Conservation (phyloP, 2,888 invertebrate genomes). For the Scaptomyza reducta region DNA sequence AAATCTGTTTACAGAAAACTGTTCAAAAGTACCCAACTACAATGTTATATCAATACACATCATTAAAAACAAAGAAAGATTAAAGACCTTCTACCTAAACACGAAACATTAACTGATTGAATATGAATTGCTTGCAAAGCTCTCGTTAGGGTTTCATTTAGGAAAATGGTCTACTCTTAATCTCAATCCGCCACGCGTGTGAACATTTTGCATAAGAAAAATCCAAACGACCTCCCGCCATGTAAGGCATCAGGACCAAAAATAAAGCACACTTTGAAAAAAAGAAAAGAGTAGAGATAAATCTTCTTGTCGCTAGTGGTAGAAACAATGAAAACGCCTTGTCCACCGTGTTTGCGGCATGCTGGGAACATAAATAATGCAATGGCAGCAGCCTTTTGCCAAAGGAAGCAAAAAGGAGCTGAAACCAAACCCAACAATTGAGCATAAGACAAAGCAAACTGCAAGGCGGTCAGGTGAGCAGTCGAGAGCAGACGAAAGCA, state of each 20-base stretch:
- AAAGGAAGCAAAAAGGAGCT: conserved; percentile 26
- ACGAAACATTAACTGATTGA: conserved; percentile 34
- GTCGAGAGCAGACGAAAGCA: conserved; percentile 27
- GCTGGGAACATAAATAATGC: conserved; percentile 76
- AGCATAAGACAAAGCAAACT: conserved; percentile 57
- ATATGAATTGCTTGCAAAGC: conserved; percentile 19
- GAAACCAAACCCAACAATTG: conserved; percentile 44
- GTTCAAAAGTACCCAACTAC: too few species aligned
- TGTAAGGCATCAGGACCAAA: conserved; percentile 6
- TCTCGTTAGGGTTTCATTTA: conserved; percentile 12
- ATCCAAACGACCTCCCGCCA: conserved; percentile 8
- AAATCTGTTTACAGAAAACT: too few species aligned
- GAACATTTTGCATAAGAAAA: conserved; percentile 57
- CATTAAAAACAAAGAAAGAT: too few species aligned
- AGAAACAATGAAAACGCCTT: conserved; percentile 62
- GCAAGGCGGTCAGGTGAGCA: conserved; percentile 47
- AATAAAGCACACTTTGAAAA: conserved; percentile 41
- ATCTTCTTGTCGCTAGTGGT: conserved; percentile 59
- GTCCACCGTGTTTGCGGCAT: conserved; percentile 46
- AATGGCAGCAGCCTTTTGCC: conserved; percentile 55
- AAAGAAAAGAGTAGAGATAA: conserved; percentile 55
- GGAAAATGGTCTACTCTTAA: conserved; percentile 37
- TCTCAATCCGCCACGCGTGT: conserved; percentile 45
- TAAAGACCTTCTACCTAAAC: too few species aligned
- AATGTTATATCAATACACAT: too few species aligned